Percentiles rank a stretch among this genome's conserved stretches.
Conservation (phyloP, 2,888 invertebrate genomes). For the Entomobrya proxima region DNA sequence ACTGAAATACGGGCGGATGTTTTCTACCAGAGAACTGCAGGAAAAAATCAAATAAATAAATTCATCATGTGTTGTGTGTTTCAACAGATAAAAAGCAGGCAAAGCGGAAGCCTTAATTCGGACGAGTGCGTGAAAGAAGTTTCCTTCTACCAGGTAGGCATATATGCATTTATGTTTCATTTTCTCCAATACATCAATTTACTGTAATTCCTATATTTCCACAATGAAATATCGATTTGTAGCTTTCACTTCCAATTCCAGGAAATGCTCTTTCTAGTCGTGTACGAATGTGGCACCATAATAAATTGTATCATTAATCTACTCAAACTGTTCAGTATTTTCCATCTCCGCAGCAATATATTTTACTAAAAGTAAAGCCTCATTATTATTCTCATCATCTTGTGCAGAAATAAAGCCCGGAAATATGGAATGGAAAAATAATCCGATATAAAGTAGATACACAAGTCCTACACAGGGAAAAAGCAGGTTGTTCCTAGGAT, state of each 20-base stretch:
- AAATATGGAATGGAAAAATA: neutral
- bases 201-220: too few relatives aligned
- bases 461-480: neutral
- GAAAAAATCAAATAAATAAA: conserved; percentile 6
- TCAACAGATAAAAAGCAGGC: too few relatives aligned
- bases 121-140: too few relatives aligned
- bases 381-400: neutral
- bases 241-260: too few relatives aligned
- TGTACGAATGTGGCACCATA: neutral
- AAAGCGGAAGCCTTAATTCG: too few relatives aligned
- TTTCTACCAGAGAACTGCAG: conserved; percentile 68
- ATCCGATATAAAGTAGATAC: neutral
- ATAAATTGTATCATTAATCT: neutral
- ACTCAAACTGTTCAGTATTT: neutral
- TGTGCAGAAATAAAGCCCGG: neutral
- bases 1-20: conserved; percentile 72
- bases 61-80: too few relatives aligned
- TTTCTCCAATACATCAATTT: too few relatives aligned
- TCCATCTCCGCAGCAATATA: neutral
- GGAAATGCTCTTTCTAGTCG: too few relatives aligned
- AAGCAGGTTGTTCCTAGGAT: too few relatives aligned
- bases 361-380: neutral
- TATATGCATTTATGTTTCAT: too few relatives aligned
- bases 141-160: too few relatives aligned
- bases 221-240: too few relatives aligned